Evolutionary conservation across 1,140 invertebrate genomes (phyloP).

Genomic region (Zaprionus lachaisei): DNA sequence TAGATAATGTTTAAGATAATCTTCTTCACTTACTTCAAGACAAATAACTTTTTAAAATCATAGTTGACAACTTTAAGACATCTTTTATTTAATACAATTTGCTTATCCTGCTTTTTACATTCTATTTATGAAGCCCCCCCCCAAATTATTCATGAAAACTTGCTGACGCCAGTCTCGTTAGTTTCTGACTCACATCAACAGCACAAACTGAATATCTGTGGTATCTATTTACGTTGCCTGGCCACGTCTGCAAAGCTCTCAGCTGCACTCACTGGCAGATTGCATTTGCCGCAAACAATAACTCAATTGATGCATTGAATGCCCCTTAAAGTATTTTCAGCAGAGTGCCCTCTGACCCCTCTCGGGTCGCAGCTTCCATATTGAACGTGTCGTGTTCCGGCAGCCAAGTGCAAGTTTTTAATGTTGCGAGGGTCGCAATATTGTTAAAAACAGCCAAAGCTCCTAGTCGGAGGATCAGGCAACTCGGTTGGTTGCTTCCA

Average conservation of each 20-base stretch:
- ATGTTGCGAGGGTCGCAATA: slow-evolving; percentile 24
- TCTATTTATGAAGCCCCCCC: background rate
- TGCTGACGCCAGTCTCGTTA: slow-evolving; percentile 1
- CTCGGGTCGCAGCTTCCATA: slow-evolving; percentile 5
- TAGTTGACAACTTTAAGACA: background rate
- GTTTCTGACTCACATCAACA: background rate
- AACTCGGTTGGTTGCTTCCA: slow-evolving; percentile 1
- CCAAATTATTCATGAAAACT: background rate
- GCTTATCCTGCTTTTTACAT: background rate
- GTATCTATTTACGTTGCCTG: background rate
- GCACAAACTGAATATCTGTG: background rate
- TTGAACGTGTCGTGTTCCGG: slow-evolving; percentile 40
- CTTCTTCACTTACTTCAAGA: no score
- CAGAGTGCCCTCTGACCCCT: slow-evolving; percentile 6
- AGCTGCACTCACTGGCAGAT: slow-evolving; percentile 24
- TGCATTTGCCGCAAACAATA: slow-evolving; percentile 21
- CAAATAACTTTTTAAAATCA: no score
- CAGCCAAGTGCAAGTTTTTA: slow-evolving; percentile 32
- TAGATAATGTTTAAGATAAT: background rate
- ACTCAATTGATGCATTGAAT: slow-evolving; percentile 37
- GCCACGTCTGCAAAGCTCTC: slow-evolving; percentile 2
- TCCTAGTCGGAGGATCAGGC: slow-evolving; percentile 16
- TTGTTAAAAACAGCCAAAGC: slow-evolving; percentile 42
- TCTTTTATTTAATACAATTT: background rate
- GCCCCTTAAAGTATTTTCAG: slow-evolving; percentile 28